A percentile compares a stretch with the other conserved stretches of the same genome.
Evolutionary conservation across 2,113 vertebrate genomes (phyloP).

Genomic region (Hydrochoerus hydrochaeris): DNA sequence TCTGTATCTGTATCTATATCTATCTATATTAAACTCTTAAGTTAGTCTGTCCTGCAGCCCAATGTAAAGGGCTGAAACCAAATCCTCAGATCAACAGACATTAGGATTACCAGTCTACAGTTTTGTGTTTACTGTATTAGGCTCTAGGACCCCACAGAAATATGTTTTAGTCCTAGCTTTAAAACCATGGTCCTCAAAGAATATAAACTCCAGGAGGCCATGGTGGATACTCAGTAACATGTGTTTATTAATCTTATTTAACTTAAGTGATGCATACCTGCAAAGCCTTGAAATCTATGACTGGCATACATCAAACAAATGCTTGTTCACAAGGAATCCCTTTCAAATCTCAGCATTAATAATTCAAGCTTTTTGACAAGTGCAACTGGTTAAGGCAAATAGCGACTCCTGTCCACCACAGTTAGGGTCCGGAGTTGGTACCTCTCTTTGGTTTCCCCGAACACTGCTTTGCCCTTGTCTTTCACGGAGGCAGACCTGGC

Average conservation of each 20-base stretch:
- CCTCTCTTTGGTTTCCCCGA: not conserved
- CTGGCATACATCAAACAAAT: not conserved
- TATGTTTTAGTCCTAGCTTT: not conserved
- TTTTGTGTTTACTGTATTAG: not conserved
- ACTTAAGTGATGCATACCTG: not conserved
- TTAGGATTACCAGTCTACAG: rapidly evolving
- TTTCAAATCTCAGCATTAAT: not conserved
- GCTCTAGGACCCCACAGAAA: not conserved
- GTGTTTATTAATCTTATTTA: not conserved
- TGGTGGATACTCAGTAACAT: not conserved
- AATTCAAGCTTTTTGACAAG: not conserved
- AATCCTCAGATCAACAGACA: not conserved
- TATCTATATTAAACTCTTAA: not conserved
- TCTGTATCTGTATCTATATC: not conserved
- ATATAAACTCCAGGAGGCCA: not conserved
- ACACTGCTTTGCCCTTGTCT: not conserved
- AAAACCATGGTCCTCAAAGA: not conserved
- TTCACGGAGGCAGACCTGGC: not conserved
- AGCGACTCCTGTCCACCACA: not conserved
- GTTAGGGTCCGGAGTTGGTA: not conserved
- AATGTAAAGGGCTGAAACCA: not conserved
- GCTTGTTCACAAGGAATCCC: not conserved
- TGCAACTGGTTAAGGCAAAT: not conserved
- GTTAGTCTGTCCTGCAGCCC: not conserved
- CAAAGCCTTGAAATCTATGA: not conserved